phyloP scores from a whole-genome alignment of 1,140 invertebrate genomes.

The Scaptomyza pallida region DNA sequence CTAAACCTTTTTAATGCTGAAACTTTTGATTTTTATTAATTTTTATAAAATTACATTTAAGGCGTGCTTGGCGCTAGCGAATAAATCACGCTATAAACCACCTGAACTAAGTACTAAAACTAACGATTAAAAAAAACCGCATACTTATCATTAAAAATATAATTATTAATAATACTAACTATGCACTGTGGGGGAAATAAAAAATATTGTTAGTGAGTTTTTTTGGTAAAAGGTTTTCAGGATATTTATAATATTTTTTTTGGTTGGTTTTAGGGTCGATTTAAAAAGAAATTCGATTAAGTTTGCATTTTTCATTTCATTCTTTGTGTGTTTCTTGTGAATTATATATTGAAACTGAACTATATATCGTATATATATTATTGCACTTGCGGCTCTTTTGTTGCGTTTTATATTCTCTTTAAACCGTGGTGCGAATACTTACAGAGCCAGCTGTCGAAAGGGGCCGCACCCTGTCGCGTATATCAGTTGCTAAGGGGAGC shows the following conservation, averaged over 20 bases:
- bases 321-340: constrained; percentile 26
- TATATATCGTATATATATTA: constrained; percentile 41
- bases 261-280: constrained; percentile 14
- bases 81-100: constrained; percentile 28
- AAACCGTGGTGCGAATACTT: constrained; percentile 65
- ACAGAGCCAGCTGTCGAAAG: constrained; percentile 83
- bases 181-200: constrained; percentile 31
- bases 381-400: constrained; percentile 56
- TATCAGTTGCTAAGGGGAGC: constrained; percentile 85
- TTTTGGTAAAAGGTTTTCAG: constrained; percentile 4
- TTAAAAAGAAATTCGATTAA: no score
- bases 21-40: neutral
- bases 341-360: constrained; percentile 18
- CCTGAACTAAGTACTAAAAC: constrained; percentile 19
- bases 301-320: constrained; percentile 15
- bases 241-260: neutral
- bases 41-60: constrained; percentile 1
- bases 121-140: constrained; percentile 4
- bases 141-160: constrained; percentile 19
- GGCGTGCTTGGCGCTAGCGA: constrained; percentile 20
- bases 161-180: constrained; percentile 18
- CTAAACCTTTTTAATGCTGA: neutral
- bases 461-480: constrained; percentile 83
- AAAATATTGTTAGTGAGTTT: constrained; percentile 14
- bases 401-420: constrained; percentile 30